These are phyloP conservation scores for Anoncus sp. DNA, from an alignment of 2,888 invertebrate genomes.

Conservation along the genomic window DNA sequence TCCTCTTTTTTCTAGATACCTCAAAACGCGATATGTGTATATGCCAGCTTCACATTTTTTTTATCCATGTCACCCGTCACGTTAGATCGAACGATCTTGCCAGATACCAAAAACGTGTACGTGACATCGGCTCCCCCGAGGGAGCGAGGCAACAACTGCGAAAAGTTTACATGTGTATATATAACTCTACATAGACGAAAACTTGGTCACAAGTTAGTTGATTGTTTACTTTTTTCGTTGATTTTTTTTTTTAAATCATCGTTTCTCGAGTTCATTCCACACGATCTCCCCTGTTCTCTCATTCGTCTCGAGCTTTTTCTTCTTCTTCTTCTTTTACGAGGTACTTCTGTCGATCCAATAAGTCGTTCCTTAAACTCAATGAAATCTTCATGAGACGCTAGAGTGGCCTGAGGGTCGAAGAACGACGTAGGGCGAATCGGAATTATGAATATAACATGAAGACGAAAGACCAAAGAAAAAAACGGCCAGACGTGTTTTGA, in stretches of 20 bases:
- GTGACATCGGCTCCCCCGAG: neutral
- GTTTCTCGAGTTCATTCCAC: constrained; percentile 16
- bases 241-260: neutral
- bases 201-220: neutral
- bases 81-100: constrained; percentile 6
- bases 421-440: constrained; percentile 26
- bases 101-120: constrained; percentile 23
- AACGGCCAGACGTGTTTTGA: constrained; percentile 45
- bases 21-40: constrained; percentile 3
- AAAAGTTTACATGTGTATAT: neutral
- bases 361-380: constrained; percentile 44
- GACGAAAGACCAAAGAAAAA: constrained; percentile 14
- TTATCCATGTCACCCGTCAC: constrained; percentile 42
- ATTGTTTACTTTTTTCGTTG: neutral
- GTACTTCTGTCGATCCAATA: constrained; percentile 45
- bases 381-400: constrained; percentile 57
- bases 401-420: constrained; percentile 34
- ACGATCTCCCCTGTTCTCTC: neutral
- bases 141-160: neutral
- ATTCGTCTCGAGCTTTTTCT: neutral
- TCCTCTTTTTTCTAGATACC: neutral
- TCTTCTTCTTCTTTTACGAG: constrained; percentile 30
- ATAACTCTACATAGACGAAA: neutral
- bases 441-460: constrained; percentile 59
- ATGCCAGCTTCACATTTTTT: constrained; percentile 6